Evolutionary conservation across 35 echinoderm and acorn worm species (phyloP).

Genomic region (Stichopus chloronotus): DNA sequence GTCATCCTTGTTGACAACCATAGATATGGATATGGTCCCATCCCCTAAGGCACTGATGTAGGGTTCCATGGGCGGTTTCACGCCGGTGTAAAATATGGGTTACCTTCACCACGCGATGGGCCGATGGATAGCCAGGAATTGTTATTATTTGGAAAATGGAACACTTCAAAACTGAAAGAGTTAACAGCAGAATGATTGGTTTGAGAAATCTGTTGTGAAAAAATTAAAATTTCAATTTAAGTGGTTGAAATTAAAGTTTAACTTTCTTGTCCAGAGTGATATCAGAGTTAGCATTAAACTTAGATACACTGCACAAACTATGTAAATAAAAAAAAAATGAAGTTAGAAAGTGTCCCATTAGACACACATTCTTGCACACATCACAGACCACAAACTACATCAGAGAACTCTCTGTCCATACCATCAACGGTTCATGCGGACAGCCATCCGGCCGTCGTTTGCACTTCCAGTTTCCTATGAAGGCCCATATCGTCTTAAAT

Average conservation of each 20-base stretch:
- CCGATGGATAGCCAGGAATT: neutral
- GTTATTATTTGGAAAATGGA: neutral
- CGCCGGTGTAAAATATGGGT: neutral
- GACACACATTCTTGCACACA: too few relatives aligned
- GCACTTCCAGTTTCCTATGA: too few relatives aligned
- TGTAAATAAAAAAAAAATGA: too few relatives aligned
- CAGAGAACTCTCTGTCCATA: too few relatives aligned
- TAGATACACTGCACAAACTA: too few relatives aligned
- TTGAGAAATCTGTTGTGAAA: neutral
- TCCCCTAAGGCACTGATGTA: neutral
- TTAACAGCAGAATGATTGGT: neutral
- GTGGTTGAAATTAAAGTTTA: neutral
- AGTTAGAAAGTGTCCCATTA: too few relatives aligned
- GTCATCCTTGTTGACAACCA: neutral
- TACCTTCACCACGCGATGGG: neutral
- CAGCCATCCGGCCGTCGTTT: too few relatives aligned
- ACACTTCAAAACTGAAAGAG: constrained; percentile 6
- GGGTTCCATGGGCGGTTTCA: neutral
- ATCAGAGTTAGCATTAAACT: too few relatives aligned
- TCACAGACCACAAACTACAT: too few relatives aligned
- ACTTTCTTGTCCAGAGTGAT: neutral
- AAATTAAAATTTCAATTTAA: neutral
- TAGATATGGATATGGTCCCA: neutral
- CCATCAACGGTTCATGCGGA: too few relatives aligned
- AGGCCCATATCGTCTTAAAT: too few relatives aligned